Base-by-base conservation (phyloP, 2,113 vertebrate species). In the Caretta caretta region DNA sequence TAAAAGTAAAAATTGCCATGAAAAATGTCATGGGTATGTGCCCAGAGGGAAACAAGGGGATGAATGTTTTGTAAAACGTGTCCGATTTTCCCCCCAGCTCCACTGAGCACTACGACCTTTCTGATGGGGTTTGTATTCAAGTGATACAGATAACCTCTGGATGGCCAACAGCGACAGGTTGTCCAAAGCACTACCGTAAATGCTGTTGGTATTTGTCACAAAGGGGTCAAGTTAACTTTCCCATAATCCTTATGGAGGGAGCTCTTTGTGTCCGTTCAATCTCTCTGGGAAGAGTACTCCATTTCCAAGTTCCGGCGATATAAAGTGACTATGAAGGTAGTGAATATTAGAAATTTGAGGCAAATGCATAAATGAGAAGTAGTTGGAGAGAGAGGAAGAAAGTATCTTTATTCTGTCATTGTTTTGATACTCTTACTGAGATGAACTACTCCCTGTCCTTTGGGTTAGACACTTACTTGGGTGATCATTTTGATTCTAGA, bases 1-100 rank as follows among this genome's bases (percentile, higher is more conserved):
- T 90, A 53, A 65, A 79, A 90, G 20, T 1, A 1, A 29, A 88
- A 90, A 25, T 56, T 0, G 0, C 24, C 0, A 0, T 38, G 80
- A 84, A 90, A 88, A 88, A 65, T 46, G 50, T 5, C 38, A 24
- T 56, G 24, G 53, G 1, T 84, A 9, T 8, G 56, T 76, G 53
- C 3, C 27, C 59, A 35, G 8, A 51, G n/a, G 59, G 20, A 38
- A 89, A 25, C 25, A 35, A n/a, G 62, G 14, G 14, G 62, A n/a
- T 69, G 16, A 69, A 69, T 50, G 5, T 49, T 84, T 88, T 53
- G 86, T 75, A 92, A 31, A 72, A 20, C 42, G 57, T 35, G 13
- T 14, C 5, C 4, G 42, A 3, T 69, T 96, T 89, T 46, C 49
- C 35, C 1, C 20, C 51, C 50, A 19, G 49, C 50, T 80, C 79